Percentiles rank a stretch among this genome's conserved stretches.
phyloP scores from a whole-genome alignment of 1,140 invertebrate species.

The Dendroctonus ponderosae region DNA sequence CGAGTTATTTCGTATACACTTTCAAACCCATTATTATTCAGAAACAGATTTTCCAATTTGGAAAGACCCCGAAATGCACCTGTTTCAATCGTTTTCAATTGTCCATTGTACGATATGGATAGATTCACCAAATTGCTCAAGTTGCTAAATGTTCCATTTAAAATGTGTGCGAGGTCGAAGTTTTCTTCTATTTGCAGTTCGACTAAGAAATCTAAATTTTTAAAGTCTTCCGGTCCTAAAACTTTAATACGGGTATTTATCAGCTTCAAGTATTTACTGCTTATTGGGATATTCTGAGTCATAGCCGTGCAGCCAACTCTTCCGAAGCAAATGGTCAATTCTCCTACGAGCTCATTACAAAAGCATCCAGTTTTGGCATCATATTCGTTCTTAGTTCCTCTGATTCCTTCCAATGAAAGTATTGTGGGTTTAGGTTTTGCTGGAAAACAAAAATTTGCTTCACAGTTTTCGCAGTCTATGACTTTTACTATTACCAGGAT shows the following conservation, averaged over 20 bases:
- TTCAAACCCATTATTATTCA: constrained; percentile 45
- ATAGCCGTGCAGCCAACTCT: constrained; percentile 37
- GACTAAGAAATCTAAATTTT: constrained; percentile 29
- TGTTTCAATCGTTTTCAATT: constrained; percentile 37
- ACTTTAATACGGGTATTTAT: constrained; percentile 36
- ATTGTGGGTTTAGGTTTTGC: constrained; percentile 7
- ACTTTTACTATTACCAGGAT: not conserved
- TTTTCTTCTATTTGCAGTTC: constrained; percentile 42
- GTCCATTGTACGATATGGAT: constrained; percentile 42
- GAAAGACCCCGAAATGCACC: constrained; percentile 41
- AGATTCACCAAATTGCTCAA: constrained; percentile 42
- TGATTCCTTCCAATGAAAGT: not conserved
- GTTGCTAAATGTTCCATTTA: constrained; percentile 38
- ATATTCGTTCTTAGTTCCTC: constrained; percentile 25
- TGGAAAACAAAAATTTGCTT: constrained; percentile 28
- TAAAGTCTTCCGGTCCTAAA: constrained; percentile 39
- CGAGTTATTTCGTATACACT: constrained; percentile 37
- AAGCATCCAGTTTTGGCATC: constrained; percentile 37
- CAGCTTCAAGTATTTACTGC: constrained; percentile 25
- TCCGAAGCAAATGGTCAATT: constrained; percentile 40
- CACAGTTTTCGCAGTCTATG: constrained; percentile 23
- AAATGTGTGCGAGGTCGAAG: constrained; percentile 37
- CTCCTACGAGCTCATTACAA: constrained; percentile 32
- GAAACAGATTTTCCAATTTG: constrained; percentile 37
- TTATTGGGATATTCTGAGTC: constrained; percentile 35